phyloP scores from a whole-genome alignment of 2,888 invertebrate genomes.

The Lasioglossum lativentre region DNA sequence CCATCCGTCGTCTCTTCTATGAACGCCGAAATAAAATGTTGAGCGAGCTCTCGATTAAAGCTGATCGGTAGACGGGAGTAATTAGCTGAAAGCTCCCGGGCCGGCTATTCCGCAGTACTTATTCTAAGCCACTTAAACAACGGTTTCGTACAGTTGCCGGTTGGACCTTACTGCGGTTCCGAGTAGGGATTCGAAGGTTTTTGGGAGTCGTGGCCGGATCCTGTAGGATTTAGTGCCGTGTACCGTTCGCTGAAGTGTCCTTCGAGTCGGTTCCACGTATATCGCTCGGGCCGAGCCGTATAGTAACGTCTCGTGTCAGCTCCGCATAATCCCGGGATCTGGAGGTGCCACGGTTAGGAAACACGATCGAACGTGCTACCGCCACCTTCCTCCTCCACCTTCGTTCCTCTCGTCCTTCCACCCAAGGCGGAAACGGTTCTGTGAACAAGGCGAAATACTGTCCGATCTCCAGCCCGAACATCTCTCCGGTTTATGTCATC shows the following conservation, averaged over 20 bases:
- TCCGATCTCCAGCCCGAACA: slow-evolving; percentile 58
- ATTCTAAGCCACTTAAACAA: slow-evolving; percentile 75
- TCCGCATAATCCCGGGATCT: slow-evolving; percentile 80
- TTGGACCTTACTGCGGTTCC: slow-evolving; percentile 52
- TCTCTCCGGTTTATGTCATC: slow-evolving; percentile 59
- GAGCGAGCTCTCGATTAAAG: slow-evolving; percentile 11
- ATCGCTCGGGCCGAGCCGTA: slow-evolving; percentile 59
- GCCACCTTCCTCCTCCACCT: slow-evolving; percentile 39
- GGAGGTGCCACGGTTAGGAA: slow-evolving; percentile 79
- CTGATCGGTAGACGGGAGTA: slow-evolving; percentile 43
- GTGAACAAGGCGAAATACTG: slow-evolving; percentile 64
- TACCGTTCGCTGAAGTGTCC: slow-evolving; percentile 71
- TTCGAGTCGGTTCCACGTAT: slow-evolving; percentile 65
- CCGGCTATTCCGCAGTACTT: slow-evolving; percentile 67
- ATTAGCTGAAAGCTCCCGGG: slow-evolving; percentile 58
- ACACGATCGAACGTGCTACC: slow-evolving; percentile 77
- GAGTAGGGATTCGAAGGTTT: slow-evolving; percentile 68
- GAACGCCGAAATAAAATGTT: not conserved
- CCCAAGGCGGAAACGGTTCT: slow-evolving; percentile 61
- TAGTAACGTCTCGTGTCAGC: slow-evolving; percentile 79
- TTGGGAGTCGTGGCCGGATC: slow-evolving; percentile 70
- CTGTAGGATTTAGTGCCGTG: slow-evolving; percentile 76
- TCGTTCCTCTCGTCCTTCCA: slow-evolving; percentile 44
- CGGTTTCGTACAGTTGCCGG: slow-evolving; percentile 61
- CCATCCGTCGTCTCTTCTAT: not conserved